These are phyloP conservation scores for Caenorhabditis sinica DNA, from an alignment of 2,888 invertebrate genomes.

Conservation along the genomic window DNA sequence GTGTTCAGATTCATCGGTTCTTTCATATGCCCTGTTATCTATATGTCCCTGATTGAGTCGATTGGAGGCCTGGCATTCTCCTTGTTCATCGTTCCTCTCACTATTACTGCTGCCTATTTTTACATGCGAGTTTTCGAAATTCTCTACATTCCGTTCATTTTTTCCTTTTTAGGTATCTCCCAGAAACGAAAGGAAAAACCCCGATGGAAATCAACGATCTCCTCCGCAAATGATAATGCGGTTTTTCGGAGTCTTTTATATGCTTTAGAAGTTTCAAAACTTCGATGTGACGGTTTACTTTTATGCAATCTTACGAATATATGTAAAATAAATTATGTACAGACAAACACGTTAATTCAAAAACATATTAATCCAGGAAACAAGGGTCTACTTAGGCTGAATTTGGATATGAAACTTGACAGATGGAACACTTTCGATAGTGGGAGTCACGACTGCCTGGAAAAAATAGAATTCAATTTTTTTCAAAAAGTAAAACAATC, in stretches of 20 bases:
- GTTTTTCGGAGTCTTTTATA: neutral
- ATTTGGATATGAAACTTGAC: slow-evolving; percentile 83
- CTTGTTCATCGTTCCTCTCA: slow-evolving; percentile 76
- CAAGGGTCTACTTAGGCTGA: slow-evolving; percentile 69
- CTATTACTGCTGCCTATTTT: slow-evolving; percentile 72
- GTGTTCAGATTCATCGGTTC: slow-evolving; percentile 76
- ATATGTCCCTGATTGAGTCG: slow-evolving; percentile 70
- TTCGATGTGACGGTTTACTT: slow-evolving; percentile 12
- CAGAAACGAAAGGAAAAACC: slow-evolving; percentile 69
- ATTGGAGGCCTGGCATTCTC: slow-evolving; percentile 75
- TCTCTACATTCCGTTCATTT: neutral
- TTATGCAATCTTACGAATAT: too few relatives aligned
- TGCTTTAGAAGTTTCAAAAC: slow-evolving; percentile 17
- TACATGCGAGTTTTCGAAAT: slow-evolving; percentile 52
- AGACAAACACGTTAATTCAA: slow-evolving; percentile 23
- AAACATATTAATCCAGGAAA: neutral
- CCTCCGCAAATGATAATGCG: slow-evolving; percentile 26
- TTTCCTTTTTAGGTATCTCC: slow-evolving; percentile 65
- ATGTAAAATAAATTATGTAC: slow-evolving; percentile 36
- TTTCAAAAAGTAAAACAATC: neutral
- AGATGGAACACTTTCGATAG: slow-evolving; percentile 80
- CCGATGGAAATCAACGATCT: slow-evolving; percentile 61
- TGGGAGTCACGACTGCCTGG: slow-evolving; percentile 92
- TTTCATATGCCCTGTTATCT: slow-evolving; percentile 78
- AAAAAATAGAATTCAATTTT: slow-evolving; percentile 39